Conservation (phyloP, 2,888 invertebrate species). For the Coremacera marginata region DNA sequence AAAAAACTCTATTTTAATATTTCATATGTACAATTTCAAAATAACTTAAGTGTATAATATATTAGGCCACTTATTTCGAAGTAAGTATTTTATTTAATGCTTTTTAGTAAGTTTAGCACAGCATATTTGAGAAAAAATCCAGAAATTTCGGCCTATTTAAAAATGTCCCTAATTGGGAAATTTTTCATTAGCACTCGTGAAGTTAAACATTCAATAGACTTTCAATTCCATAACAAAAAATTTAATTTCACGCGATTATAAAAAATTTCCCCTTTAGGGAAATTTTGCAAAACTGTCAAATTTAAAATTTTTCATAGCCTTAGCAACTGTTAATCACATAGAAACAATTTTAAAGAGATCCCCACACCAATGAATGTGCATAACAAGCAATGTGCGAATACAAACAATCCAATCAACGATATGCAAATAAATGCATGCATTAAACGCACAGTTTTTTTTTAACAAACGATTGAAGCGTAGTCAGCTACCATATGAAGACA, state of each 20-base stretch:
- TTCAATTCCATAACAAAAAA: background rate
- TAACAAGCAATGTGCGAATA: background rate
- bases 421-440: constrained; percentile 29
- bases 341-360: background rate
- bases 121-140: background rate
- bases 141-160: background rate
- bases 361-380: background rate
- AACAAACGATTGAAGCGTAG: background rate
- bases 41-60: too few relatives aligned
- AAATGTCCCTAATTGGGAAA: constrained; percentile 6
- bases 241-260: background rate
- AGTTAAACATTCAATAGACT: background rate
- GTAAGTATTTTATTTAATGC: too few relatives aligned
- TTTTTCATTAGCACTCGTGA: background rate
- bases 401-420: constrained; percentile 19
- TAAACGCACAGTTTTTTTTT: background rate
- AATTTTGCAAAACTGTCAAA: background rate
- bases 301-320: background rate
- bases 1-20: too few relatives aligned
- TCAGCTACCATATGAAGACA: background rate
- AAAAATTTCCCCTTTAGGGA: background rate
- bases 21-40: too few relatives aligned
- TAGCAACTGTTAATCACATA: background rate
- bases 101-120: too few relatives aligned
- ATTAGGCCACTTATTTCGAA: too few relatives aligned